Conservation (phyloP, 2,888 invertebrate genomes). For the Phymatocera aterrima region DNA sequence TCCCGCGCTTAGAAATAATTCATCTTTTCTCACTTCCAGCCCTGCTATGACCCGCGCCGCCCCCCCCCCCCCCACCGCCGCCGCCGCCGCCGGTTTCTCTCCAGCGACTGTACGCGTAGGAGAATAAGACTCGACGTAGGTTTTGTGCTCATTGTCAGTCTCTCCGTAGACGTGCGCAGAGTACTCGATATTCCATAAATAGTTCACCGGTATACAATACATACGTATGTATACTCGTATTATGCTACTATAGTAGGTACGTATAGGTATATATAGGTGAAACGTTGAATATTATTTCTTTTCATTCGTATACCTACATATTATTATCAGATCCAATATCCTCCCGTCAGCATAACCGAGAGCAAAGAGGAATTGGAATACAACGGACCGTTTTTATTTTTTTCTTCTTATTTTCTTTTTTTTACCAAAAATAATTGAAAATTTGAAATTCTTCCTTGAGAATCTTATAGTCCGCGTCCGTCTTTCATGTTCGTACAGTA, state of each 20-base stretch:
- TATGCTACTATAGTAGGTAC: no score
- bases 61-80: not conserved
- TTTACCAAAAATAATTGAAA: no score
- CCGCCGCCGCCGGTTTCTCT: no score
- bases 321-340: not conserved
- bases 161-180: not conserved
- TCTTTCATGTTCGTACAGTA: no score
- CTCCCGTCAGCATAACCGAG: not conserved
- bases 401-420: no score
- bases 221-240: no score
- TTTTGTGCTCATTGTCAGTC: constrained; percentile 14
- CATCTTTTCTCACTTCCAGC: constrained; percentile 17
- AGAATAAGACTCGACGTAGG: not conserved
- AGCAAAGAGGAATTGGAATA: not conserved
- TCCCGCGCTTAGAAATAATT: constrained; percentile 19
- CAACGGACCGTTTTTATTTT: no score
- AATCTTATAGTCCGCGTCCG: no score
- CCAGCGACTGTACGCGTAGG: not conserved
- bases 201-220: no score
- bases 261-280: no score
- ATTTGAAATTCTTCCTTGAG: no score
- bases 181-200: constrained; percentile 18
- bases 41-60: not conserved
- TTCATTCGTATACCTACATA: no score
- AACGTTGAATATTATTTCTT: not conserved